Base-by-base conservation (phyloP, 2,888 invertebrate species). In the Diarsia rubi region DNA sequence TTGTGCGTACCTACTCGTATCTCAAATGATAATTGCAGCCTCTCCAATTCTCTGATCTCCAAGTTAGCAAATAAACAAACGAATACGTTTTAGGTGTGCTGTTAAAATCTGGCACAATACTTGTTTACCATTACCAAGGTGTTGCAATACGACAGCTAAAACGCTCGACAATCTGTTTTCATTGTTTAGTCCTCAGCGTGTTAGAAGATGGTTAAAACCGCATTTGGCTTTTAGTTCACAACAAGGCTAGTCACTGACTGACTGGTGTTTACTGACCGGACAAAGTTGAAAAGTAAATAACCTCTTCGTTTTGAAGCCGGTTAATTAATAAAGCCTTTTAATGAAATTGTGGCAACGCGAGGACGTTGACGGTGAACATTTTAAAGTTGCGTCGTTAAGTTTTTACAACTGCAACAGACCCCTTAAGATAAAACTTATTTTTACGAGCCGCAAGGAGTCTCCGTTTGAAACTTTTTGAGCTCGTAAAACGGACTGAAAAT, bases 381-480 rank as follows among this genome's bases (percentile, higher is more conserved):
- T 66, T 67, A 79, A 78, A 82, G 81, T 87, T 81, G 76, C 70
- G 83, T 86, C 86, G 85, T 88, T 85, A 88, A 86, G 59, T 85
- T 86, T 88, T 86, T 87, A 83, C 73, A 78, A 80, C 83, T 84
- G 73, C 78, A 77, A 73, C 83, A 64, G 76, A 83, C 83, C 75
- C 74, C 69, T 69, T 79, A 79, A 79, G 81, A 84, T 81, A 86
- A 83, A 75, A 78, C 65, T 82, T 78, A 82, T 72, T 86, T 88
- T 89, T 88, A 89, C 79, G 83, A 87, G 69, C 73, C 70, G 6
- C 59, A 73, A 79, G 79, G 84, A 81, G 75, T 85, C 83, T 73
- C 71, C 74, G 79, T 83, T 72, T 75, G 70, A 12, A 42, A 37
- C 31, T 64, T 69, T 42, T 75, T 44, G 44, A 31, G 31, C 1